Evolutionary conservation across 2,113 vertebrate genomes (phyloP).

Genomic region (Raja brachyura): DNA sequence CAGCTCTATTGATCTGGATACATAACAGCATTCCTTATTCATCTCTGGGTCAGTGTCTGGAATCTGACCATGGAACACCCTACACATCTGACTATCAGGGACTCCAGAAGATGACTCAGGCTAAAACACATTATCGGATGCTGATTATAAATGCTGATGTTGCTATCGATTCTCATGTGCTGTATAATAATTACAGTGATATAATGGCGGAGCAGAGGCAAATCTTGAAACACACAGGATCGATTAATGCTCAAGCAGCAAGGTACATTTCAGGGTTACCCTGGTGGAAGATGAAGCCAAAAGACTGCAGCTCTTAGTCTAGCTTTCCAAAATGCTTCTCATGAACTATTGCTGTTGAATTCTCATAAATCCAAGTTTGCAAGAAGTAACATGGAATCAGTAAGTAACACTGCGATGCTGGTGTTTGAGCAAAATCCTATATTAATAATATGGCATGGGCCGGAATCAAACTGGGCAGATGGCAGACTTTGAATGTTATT

Average conservation of each 20-base stretch:
- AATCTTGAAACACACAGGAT: background rate
- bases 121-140: no score
- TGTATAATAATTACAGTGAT: no score
- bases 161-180: no score
- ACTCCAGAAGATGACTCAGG: no score
- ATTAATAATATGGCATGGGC: background rate
- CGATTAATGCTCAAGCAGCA: background rate
- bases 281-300: background rate
- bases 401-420: background rate
- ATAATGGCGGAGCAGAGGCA: background rate
- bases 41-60: no score
- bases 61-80: no score
- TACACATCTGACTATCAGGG: no score
- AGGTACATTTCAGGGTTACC: background rate
- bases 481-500: background rate
- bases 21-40: no score
- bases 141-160: no score
- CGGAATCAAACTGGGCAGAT: background rate
- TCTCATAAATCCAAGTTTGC: background rate
- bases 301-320: background rate
- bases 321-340: background rate
- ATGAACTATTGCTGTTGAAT: background rate
- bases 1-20: no score
- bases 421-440: background rate
- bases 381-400: background rate